Percentiles rank a stretch among this genome's conserved stretches.
Evolutionary conservation across 2,113 vertebrate genomes (phyloP).

Genomic region (Axis porcinus): DNA sequence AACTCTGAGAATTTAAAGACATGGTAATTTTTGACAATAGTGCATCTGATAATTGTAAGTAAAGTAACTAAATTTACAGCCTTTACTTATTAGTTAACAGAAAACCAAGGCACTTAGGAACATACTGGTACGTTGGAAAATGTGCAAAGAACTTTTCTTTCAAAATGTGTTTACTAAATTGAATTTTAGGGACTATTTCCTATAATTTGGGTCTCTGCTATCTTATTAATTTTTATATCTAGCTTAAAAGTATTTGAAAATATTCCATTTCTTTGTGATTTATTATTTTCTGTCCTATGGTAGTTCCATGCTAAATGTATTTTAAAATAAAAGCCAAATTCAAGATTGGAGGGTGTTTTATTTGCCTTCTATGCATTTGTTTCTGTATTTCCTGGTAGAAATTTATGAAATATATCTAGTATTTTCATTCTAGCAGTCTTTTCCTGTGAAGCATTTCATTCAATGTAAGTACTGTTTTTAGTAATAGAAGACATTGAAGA

Average conservation of each 20-base stretch:
- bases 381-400: background rate
- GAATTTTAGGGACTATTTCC: slow-evolving; percentile 50
- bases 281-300: slow-evolving; percentile 55
- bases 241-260: slow-evolving; percentile 52
- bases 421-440: slow-evolving; percentile 58
- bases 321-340: slow-evolving; percentile 68
- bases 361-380: slow-evolving; percentile 35
- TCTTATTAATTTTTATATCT: slow-evolving; percentile 34
- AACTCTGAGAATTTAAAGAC: slow-evolving; percentile 45
- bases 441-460: slow-evolving; percentile 43
- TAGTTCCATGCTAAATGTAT: slow-evolving; percentile 62
- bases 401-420: slow-evolving; percentile 3
- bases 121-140: slow-evolving; percentile 4
- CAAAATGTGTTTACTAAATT: slow-evolving; percentile 39
- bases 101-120: slow-evolving; percentile 17
- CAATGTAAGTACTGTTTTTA: slow-evolving; percentile 26
- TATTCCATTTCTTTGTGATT: slow-evolving; percentile 58
- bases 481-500: background rate
- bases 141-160: slow-evolving; percentile 44
- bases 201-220: background rate
- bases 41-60: slow-evolving; percentile 51
- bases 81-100: slow-evolving; percentile 14
- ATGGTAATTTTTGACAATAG: slow-evolving; percentile 56
- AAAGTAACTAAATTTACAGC: slow-evolving; percentile 45
- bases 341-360: slow-evolving; percentile 13